Base-by-base conservation (phyloP, 2,888 invertebrate genomes). In the Hanleya hanleyi region DNA sequence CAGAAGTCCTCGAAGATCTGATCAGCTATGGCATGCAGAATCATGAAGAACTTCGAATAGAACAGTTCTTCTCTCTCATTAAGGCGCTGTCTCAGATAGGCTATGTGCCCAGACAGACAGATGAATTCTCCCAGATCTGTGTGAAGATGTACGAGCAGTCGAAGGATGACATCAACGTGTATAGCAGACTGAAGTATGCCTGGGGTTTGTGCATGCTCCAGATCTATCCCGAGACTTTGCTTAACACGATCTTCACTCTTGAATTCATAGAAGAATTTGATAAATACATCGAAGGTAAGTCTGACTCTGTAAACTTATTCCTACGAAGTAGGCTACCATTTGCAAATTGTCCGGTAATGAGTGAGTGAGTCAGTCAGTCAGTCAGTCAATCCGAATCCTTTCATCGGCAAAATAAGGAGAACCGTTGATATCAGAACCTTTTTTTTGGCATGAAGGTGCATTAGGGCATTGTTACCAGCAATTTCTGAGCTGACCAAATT, bases 201-300 rank as follows among this genome's bases (percentile, higher is more conserved):
- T 51, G 65, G 51, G 68, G 71, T 62, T 75, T 82, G 36, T 68
- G 72, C 69, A 36, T 69, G 2, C 65, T 81, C 50, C 77, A 79
- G 69, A 74, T 81, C 68, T 81, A 71, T 66, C 79, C 80, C 2
- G 79, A 81, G 38, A 29, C 37, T 2, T n/a, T 69, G 61, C 69
- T 82, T 36, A 68, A 69, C 1, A 51, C 72, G 9, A 70, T 82
- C 29, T 82, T 82, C 65, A 76, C 77, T 50, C 61, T 81, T n/a
- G 77, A 79, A 47, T 82, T 66, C 71, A 76, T 82, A 36, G 76
- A 80, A 47, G 66, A 69, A 65, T 37, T 82, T 7, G 82, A 82
- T 57, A 61, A 66, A 12, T 67, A 67, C 64, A 76, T 80, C 47
- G 77, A 77, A 41, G 70, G 81, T 81, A 47, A 66, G 77, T 74